These are phyloP conservation scores for Phataginus tricuspis DNA, from an alignment of 2,797 vertebrate species.

Conservation along the genomic window DNA sequence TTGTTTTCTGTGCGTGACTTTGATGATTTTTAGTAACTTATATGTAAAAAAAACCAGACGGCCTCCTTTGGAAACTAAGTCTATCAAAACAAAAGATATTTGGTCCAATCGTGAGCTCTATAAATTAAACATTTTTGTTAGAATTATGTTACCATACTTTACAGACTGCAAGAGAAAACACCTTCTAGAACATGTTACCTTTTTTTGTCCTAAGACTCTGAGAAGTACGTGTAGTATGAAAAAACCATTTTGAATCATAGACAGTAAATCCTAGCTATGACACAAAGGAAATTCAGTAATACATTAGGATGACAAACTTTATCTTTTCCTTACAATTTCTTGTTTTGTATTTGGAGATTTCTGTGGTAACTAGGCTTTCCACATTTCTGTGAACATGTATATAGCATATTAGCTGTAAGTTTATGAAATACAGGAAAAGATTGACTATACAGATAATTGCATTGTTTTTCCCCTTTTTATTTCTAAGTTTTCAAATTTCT, in stretches of 20 bases:
- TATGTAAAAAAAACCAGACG: not conserved
- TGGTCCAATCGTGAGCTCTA: not conserved
- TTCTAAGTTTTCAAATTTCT: slow-evolving; percentile 28
- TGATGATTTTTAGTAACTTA: slow-evolving; percentile 13
- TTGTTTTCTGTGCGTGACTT: slow-evolving; percentile 5
- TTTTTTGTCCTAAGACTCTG: not conserved
- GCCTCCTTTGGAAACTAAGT: not conserved
- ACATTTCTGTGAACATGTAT: not conserved
- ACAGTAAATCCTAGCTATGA: not conserved
- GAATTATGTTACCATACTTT: not conserved
- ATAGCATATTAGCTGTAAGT: not conserved
- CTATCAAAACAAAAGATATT: not conserved
- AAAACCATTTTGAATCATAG: not conserved
- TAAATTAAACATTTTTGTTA: not conserved
- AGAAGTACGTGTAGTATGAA: not conserved
- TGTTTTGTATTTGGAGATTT: not conserved
- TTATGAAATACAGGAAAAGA: not conserved
- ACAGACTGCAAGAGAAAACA: not conserved
- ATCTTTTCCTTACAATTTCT: too few relatives aligned
- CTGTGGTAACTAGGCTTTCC: not conserved
- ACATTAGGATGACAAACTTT: not conserved
- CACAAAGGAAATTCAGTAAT: not conserved
- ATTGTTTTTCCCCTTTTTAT: not conserved
- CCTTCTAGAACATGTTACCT: not conserved
- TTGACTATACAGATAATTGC: not conserved